Conservation (phyloP, 2,113 vertebrate genomes). For the Romanogobio albipinnatus region DNA sequence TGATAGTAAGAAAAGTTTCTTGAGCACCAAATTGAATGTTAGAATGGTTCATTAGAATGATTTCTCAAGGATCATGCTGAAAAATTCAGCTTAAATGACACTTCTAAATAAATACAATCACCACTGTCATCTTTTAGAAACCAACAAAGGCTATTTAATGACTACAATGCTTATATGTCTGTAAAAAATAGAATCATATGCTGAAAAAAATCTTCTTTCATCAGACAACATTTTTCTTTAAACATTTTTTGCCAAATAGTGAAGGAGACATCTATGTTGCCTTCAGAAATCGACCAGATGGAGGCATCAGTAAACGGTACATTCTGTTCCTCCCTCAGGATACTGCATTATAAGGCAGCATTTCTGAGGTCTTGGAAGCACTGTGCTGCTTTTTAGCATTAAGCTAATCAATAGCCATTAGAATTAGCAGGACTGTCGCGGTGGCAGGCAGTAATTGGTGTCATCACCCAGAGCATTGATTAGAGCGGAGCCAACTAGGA, state of each 20-base stretch:
- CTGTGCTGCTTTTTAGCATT: slow-evolving; percentile 69
- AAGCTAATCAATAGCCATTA: slow-evolving; percentile 76
- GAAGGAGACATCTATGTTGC: background rate
- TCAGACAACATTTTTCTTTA: background rate
- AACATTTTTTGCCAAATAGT: background rate
- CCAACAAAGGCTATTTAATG: background rate
- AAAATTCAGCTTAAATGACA: background rate
- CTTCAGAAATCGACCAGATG: slow-evolving; percentile 13
- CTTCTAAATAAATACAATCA: background rate
- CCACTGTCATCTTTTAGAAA: background rate
- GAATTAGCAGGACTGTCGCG: slow-evolving; percentile 74
- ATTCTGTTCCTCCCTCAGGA: background rate
- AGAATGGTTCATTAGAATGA: background rate
- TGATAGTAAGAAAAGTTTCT: too few relatives aligned
- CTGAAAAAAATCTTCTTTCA: background rate
- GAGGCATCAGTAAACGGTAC: slow-evolving; percentile 30
- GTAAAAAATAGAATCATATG: background rate
- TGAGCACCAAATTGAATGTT: background rate
- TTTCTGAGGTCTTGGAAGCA: slow-evolving; percentile 71
- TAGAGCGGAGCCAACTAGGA: slow-evolving; percentile 53
- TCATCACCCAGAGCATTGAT: slow-evolving; percentile 67
- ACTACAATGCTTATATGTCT: background rate
- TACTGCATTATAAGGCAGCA: slow-evolving; percentile 2
- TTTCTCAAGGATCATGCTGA: background rate
- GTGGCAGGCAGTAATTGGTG: slow-evolving; percentile 76